phyloP scores from a whole-genome alignment of 2,797 vertebrate genomes.

The Falco naumanni region DNA sequence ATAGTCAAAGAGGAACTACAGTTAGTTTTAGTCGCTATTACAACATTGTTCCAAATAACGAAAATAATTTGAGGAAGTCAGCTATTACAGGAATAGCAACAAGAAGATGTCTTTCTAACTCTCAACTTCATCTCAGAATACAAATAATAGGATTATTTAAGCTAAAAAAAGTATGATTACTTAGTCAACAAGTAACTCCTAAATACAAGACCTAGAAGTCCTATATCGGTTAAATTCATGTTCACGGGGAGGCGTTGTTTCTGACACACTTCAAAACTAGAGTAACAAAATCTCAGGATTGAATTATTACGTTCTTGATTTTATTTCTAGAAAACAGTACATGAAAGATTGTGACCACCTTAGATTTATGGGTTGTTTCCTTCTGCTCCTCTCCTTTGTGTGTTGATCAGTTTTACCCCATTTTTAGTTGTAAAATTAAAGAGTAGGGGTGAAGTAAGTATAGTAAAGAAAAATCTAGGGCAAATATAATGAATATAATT shows the following conservation, averaged over 20 bases:
- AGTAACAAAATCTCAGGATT: background rate
- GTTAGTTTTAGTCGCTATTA: background rate
- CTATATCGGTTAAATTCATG: background rate
- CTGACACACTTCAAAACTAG: background rate
- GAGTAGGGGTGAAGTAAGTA: background rate
- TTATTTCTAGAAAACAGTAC: background rate
- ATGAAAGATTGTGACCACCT: background rate
- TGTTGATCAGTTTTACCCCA: background rate
- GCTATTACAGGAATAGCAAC: background rate
- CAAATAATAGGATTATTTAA: background rate
- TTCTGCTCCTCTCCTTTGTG: background rate
- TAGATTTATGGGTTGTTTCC: background rate
- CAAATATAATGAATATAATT: fast-evolving
- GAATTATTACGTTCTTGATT: background rate
- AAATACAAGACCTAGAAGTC: background rate
- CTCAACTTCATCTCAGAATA: background rate
- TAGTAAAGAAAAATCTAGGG: background rate
- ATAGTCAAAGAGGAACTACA: background rate
- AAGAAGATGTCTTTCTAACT: background rate
- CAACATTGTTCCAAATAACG: background rate
- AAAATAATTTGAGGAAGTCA: background rate
- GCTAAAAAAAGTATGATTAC: background rate
- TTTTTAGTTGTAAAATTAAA: background rate
- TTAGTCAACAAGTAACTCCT: background rate
- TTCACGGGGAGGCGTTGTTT: background rate